Evolutionary conservation across 1,140 invertebrate species (phyloP), one percentile per base, ranked within the genome.

Genomic region (Plectrocnemia conspersa): DNA sequence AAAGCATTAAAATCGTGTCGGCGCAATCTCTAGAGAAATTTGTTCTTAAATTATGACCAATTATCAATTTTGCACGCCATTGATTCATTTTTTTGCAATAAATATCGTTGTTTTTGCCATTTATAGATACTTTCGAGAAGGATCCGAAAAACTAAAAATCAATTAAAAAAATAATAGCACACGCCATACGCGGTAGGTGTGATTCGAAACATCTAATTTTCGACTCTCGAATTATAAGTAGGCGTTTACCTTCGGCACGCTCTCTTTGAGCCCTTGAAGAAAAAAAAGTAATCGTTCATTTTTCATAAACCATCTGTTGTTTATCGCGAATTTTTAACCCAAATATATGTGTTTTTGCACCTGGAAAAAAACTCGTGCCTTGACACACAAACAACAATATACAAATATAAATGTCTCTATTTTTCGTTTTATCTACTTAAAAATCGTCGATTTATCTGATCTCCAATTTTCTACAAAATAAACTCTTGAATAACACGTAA

Each of bases 401-500:
- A 25, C 3, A 15, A 7, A 10, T n/a, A n/a, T n/a, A n/a, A n/a
- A n/a, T n/a, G n/a, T n/a, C n/a, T n/a, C n/a, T n/a, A n/a, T 29
- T 3, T 23, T 18, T 18, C 7, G 16, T 2, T 23, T 23, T 44
- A 44, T 44, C 41, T 44, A 1, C 6, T 23, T 23, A 44, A 44
- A 44, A 44, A 21, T 21, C 41, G 23, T 32, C 23, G 13, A 27
- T 13, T 18, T 2, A 47, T 47, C 44, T 23, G 44, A 47, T 47
- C n/a, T n/a, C 7, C 19, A 23, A 47, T 47, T 47, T 47, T 47
- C 23, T 47, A 27, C 44, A 16, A 47, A 47, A 47, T 47, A 19
- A 47, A 47, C 5, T 47, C 19, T 27, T 47, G 4, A 10, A 16
- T 16, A 23, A 47, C 44, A 23, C 44, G 24, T 2, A 45, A 7